Percentiles rank a stretch among this genome's conserved stretches.
phyloP scores from a whole-genome alignment of 2,113 vertebrate genomes.

The Neopipo cinnamomea region DNA sequence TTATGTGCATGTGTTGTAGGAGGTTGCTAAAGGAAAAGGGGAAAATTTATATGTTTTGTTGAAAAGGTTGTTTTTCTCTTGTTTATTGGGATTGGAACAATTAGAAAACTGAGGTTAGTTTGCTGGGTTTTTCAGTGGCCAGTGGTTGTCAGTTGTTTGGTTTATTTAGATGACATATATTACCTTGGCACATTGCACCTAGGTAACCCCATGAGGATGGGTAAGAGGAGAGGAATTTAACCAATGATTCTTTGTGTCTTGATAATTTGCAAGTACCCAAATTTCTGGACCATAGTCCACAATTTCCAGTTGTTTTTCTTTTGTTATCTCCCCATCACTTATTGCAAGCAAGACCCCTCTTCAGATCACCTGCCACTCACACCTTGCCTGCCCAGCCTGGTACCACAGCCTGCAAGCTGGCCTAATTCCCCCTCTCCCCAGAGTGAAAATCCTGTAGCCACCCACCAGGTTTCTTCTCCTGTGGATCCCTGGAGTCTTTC shows the following conservation, averaged over 20 bases:
- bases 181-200: background rate
- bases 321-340: background rate
- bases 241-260: background rate
- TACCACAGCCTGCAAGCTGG: background rate
- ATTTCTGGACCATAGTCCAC: background rate
- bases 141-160: background rate
- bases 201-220: background rate
- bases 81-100: background rate
- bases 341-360: background rate
- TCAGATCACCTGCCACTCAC: rapidly evolving
- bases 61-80: constrained; percentile 5
- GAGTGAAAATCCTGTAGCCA: background rate
- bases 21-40: constrained; percentile 39
- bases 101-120: background rate
- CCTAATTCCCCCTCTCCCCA: rapidly evolving
- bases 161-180: background rate
- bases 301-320: background rate
- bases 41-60: background rate
- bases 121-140: background rate
- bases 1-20: constrained; percentile 19
- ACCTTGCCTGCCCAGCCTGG: background rate
- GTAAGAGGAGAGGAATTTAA: background rate
- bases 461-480: background rate
- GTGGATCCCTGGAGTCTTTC: background rate
- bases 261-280: background rate